Conservation (phyloP, 2,113 vertebrate genomes). For the Amphiprion percula region DNA sequence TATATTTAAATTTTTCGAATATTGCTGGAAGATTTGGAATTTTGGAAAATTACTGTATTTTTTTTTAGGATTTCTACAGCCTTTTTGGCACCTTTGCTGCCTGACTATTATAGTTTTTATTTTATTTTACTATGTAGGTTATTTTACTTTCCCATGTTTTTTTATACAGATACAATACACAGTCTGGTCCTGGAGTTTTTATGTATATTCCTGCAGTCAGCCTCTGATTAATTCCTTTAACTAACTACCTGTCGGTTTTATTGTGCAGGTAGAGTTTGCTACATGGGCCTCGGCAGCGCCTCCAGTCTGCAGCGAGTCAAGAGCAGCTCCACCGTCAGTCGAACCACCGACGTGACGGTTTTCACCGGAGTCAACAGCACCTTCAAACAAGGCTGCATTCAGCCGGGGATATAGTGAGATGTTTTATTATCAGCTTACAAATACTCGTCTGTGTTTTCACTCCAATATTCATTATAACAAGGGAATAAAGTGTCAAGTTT, state of each 20-base stretch:
- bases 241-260: not conserved
- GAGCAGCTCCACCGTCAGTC: slow-evolving; percentile 77
- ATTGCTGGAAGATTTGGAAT: too few species aligned
- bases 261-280: slow-evolving; percentile 66
- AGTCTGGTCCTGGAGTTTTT: not conserved
- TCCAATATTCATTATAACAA: too few species aligned
- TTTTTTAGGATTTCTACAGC: too few species aligned
- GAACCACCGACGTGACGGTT: slow-evolving; percentile 72
- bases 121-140: too few species aligned
- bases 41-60: too few species aligned
- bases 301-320: slow-evolving; percentile 74
- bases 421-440: not conserved
- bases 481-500: too few species aligned
- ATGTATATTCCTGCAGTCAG: not conserved
- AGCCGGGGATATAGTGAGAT: slow-evolving; percentile 82
- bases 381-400: slow-evolving; percentile 77
- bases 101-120: too few species aligned
- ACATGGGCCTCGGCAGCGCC: slow-evolving; percentile 73
- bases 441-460: not conserved
- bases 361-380: slow-evolving; percentile 74
- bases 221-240: too few species aligned
- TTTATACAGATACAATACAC: too few species aligned
- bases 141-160: too few species aligned
- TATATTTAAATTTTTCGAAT: too few species aligned
- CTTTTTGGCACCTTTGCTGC: too few species aligned